Evolutionary conservation across 2,113 vertebrate genomes (phyloP).

Genomic region (Malurus elegans): DNA sequence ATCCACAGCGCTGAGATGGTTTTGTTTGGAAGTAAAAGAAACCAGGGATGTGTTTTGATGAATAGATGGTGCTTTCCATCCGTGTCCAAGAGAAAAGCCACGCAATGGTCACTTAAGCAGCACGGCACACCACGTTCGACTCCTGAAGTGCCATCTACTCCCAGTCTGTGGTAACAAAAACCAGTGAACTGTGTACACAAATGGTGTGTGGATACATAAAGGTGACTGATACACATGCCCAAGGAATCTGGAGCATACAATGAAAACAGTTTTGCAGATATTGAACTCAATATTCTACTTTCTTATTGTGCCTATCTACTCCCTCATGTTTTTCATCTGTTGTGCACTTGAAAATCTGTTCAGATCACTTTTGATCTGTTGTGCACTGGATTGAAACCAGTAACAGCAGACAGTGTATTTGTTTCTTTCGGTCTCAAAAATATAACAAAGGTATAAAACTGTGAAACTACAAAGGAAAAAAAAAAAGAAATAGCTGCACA

Average conservation of each 20-base stretch:
- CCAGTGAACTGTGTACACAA: not conserved
- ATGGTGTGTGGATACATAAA: not conserved
- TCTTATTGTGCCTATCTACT: not conserved
- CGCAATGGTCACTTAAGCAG: not conserved
- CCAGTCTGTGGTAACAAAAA: not conserved
- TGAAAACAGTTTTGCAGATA: not conserved
- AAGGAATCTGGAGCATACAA: not conserved
- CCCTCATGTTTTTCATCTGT: not conserved
- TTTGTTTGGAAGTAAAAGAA: constrained; percentile 31
- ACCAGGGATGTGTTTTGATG: not conserved
- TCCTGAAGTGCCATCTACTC: not conserved
- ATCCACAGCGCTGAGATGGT: not conserved
- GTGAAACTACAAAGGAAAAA: not conserved
- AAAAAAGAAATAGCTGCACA: not conserved
- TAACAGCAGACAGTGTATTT: not conserved
- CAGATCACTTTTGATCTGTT: not conserved
- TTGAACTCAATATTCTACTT: not conserved
- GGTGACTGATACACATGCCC: not conserved
- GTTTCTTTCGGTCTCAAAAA: not conserved
- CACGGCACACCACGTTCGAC: not conserved
- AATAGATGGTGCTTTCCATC: not conserved
- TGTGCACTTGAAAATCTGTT: constrained; percentile 45
- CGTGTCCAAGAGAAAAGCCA: not conserved
- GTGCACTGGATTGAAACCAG: constrained; percentile 41
- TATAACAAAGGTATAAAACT: not conserved